Conservation (phyloP, 1,140 invertebrate genomes). For the Daktulosphaira vitifoliae region DNA sequence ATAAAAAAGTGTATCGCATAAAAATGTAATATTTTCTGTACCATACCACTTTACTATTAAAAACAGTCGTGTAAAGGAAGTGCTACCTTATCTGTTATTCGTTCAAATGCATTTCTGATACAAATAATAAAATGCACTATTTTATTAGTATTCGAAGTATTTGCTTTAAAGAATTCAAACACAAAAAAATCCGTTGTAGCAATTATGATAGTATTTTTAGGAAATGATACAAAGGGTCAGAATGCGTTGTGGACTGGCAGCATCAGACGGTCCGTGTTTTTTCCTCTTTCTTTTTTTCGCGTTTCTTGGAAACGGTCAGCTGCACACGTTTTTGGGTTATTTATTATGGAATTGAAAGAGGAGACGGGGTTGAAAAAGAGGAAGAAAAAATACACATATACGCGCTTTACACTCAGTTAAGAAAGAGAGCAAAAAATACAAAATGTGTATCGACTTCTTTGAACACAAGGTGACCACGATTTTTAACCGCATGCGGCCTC, state of each 20-base stretch:
- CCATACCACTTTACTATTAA: too few relatives aligned
- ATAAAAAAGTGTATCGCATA: too few relatives aligned
- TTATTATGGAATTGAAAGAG: constrained; percentile 33
- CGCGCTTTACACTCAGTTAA: not conserved
- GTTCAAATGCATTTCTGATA: not conserved
- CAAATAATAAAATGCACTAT: constrained; percentile 21
- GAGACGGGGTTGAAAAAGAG: constrained; percentile 32
- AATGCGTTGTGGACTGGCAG: constrained; percentile 19
- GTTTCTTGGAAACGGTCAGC: constrained; percentile 31
- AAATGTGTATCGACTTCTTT: constrained; percentile 32
- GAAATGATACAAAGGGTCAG: constrained; percentile 29
- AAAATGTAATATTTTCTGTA: too few relatives aligned
- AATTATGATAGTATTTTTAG: constrained; percentile 28
- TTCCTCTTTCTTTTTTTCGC: constrained; percentile 22
- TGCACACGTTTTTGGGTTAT: constrained; percentile 34
- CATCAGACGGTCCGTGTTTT: constrained; percentile 3
- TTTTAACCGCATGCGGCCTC: constrained; percentile 3
- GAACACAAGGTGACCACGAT: constrained; percentile 6
- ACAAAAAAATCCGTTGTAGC: constrained; percentile 31
- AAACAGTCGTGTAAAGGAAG: too few relatives aligned
- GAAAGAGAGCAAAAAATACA: constrained; percentile 30
- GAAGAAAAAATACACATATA: constrained; percentile 16
- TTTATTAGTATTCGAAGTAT: constrained; percentile 15
- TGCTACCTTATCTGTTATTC: too few relatives aligned
- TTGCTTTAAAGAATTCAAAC: constrained; percentile 22